Conservation (phyloP, 2,797 vertebrate genomes). For the Amblyraja radiata region DNA sequence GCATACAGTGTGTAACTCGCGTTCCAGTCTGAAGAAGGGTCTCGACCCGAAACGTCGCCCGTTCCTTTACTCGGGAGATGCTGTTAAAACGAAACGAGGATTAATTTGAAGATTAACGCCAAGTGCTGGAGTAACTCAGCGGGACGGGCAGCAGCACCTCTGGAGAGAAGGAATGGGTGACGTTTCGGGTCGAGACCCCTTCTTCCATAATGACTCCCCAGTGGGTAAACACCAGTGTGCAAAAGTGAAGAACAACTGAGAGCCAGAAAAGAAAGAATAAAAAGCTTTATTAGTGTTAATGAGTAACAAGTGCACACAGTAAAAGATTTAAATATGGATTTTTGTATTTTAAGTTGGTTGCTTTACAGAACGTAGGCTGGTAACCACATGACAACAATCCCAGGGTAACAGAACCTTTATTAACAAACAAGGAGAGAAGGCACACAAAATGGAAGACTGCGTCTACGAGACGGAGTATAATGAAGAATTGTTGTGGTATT, state of each 20-base stretch:
- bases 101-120: no score
- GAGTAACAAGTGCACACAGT: background rate
- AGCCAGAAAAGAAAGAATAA: slow-evolving; percentile 1
- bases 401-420: background rate
- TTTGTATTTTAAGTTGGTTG: slow-evolving; percentile 1
- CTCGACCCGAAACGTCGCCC: no score
- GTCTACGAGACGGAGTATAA: background rate
- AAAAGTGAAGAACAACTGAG: background rate
- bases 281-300: slow-evolving; percentile 17
- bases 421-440: background rate
- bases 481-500: background rate
- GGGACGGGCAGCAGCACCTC: no score
- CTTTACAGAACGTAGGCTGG: background rate
- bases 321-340: slow-evolving; percentile 30
- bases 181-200: no score
- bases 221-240: background rate
- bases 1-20: no score
- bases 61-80: no score
- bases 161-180: no score
- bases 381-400: background rate
- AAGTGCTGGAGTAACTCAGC: no score
- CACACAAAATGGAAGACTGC: background rate
- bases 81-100: no score
- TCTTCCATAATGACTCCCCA: background rate
- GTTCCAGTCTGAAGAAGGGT: no score